Conservation (phyloP, 2,113 vertebrate species). For the Carassius carassius region DNA sequence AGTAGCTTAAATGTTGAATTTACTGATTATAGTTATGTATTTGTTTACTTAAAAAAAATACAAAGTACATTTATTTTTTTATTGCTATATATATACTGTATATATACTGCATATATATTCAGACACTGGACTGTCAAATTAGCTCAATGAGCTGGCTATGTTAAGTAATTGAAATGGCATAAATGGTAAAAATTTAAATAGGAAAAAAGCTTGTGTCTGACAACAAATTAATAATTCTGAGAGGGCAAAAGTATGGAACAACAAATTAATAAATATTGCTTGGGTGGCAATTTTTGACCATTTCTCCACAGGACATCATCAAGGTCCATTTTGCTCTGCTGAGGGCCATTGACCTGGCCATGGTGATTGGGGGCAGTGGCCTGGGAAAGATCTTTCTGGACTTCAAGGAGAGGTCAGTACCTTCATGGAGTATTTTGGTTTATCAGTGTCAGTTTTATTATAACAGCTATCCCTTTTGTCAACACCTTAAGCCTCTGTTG, state of each 20-base stretch:
- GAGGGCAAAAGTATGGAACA: background rate
- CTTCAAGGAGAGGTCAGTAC: conserved; percentile 91
- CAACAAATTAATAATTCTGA: background rate
- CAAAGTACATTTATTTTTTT: no score
- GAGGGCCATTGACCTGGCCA: conserved; percentile 87
- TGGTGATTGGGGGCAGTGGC: conserved; percentile 85
- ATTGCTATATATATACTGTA: no score
- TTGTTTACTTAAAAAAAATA: no score
- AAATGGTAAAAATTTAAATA: background rate
- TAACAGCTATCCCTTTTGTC: conserved; percentile 4
- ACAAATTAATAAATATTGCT: background rate
- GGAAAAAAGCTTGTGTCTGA: background rate
- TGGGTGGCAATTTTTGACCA: background rate
- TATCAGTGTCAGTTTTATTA: conserved; percentile 1
- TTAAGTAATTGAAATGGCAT: no score
- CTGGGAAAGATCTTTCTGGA: conserved; percentile 94
- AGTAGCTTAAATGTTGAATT: no score
- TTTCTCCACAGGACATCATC: conserved; percentile 83
- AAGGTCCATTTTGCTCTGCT: conserved; percentile 90
- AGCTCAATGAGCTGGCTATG: no score
- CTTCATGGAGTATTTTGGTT: background rate
- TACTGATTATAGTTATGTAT: no score
- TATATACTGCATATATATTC: no score
- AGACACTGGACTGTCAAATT: no score
- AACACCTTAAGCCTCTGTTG: conserved; percentile 11